Base-by-base conservation (phyloP, 37 sponge, comb jelly and placozoan species). In the Bolinopsis microptera region DNA sequence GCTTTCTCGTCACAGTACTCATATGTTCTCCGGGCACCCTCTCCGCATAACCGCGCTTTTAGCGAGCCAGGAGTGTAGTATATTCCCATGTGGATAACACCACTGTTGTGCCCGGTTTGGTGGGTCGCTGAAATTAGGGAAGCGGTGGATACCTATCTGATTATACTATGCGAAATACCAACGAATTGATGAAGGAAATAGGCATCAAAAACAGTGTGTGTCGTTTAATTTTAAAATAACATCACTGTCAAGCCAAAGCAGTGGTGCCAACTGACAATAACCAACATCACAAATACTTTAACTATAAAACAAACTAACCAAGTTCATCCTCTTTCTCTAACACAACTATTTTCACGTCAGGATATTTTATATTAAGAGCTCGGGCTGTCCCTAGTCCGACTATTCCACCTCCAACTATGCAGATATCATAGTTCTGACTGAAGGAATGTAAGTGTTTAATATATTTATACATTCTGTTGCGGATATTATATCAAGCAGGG, bases 31-130 rank as follows among this genome's bases (percentile, higher is more conserved):
- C 69, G 95, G 26, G 94, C 93, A 24, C 99, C 99, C 70, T 94
- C 95, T 68, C 97, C 99, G 93, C 99, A 98, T 61, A 98, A 95
- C 96, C 93, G 95, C 61, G 99, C 99, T 88, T 97, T 98, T 67
- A 98, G 93, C 33, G 99, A 95, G 0, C 99, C 99, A 0, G 97
- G 97, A 3, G 93, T 94, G 93, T 98, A 98, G 95, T 98, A 98
- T 24, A 98, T 95, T 68, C 99, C 99, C 69, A 93, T 95, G 93
- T 98, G 99, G 32, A 98, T 97, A 24, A 98, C 99, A 24, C 99
- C 99, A 86, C 99, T 98, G 95, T 98, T 98, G 94, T 95, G 96
- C 0, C 97, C 97, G 26, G 97, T 95, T 94, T 98, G 99, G 92
- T 97, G 97, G 25, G 38, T 72, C 30, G 96, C 98, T 97, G 94